Conservation (phyloP, 2,797 vertebrate species). For the Leptoclinus maculatus region DNA sequence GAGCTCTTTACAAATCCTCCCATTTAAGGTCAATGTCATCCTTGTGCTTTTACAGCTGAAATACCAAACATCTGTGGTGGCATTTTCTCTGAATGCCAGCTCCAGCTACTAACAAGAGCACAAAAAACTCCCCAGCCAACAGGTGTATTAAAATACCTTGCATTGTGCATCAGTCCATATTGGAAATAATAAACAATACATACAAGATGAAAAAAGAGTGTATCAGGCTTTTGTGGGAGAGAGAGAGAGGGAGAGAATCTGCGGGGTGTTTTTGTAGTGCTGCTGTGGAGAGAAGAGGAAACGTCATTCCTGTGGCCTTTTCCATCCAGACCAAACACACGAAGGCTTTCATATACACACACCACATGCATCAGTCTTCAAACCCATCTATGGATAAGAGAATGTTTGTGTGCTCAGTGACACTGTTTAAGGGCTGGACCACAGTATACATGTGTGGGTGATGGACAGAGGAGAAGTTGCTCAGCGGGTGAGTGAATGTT, state of each 20-base stretch:
- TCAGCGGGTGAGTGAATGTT: constrained; percentile 1
- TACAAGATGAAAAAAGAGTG: constrained; percentile 8
- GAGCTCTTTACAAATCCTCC: constrained; percentile 30
- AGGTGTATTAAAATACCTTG: constrained; percentile 12
- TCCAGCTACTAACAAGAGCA: constrained; percentile 37
- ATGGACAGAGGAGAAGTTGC: background rate
- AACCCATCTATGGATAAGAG: background rate
- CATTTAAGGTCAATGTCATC: constrained; percentile 64
- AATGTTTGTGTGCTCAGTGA: background rate
- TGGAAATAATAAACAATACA: constrained; percentile 1
- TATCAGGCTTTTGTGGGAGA: constrained; percentile 22
- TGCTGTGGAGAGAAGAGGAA: constrained; percentile 46
- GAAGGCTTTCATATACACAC: constrained; percentile 21
- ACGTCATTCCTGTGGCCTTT: constrained; percentile 74
- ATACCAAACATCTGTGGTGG: constrained; percentile 65
- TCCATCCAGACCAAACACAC: constrained; percentile 48
- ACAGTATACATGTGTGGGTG: background rate
- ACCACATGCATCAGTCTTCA: background rate
- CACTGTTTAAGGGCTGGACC: background rate
- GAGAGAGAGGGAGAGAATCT: background rate
- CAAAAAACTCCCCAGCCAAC: constrained; percentile 29
- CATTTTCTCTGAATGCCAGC: constrained; percentile 71
- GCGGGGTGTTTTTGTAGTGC: constrained; percentile 21
- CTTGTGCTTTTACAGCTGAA: constrained; percentile 50
- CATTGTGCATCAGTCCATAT: constrained; percentile 15